phyloP scores from a whole-genome alignment of 2,888 invertebrate genomes.

The Ormyrus pomaceus region DNA sequence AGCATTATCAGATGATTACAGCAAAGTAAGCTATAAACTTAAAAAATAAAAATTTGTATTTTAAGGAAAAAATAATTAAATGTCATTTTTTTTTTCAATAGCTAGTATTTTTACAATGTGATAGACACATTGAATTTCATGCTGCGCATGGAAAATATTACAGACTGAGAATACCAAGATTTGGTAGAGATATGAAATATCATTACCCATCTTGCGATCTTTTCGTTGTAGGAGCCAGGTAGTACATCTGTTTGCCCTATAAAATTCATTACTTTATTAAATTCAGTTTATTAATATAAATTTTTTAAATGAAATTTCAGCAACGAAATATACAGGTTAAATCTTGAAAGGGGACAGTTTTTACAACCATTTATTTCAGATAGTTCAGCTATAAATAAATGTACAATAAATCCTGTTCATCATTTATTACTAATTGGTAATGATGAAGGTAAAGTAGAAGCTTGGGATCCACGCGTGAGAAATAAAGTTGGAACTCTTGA shows the following conservation, averaged over 20 bases:
- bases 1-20: conserved; percentile 95
- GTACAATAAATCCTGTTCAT: conserved; percentile 91
- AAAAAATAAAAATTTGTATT: conserved; percentile 3
- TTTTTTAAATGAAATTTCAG: conserved; percentile 75
- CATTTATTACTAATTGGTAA: conserved; percentile 92
- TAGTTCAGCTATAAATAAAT: conserved; percentile 87
- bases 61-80: conserved; percentile 29
- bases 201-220: conserved; percentile 94
- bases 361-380: conserved; percentile 88
- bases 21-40: conserved; percentile 82
- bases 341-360: conserved; percentile 96
- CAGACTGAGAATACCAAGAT: conserved; percentile 93
- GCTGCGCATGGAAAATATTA: conserved; percentile 94
- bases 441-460: conserved; percentile 94
- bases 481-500: conserved; percentile 88
- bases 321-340: conserved; percentile 92
- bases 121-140: conserved; percentile 97
- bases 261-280: not conserved
- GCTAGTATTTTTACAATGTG: conserved; percentile 92
- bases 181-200: conserved; percentile 95
- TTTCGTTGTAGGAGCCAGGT: conserved; percentile 93
- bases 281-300: not conserved
- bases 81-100: conserved; percentile 68
- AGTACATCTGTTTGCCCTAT: conserved; percentile 38
- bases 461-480: conserved; percentile 95